phyloP scores from a whole-genome alignment of 2,888 invertebrate genomes.

The Rhagium mordax region DNA sequence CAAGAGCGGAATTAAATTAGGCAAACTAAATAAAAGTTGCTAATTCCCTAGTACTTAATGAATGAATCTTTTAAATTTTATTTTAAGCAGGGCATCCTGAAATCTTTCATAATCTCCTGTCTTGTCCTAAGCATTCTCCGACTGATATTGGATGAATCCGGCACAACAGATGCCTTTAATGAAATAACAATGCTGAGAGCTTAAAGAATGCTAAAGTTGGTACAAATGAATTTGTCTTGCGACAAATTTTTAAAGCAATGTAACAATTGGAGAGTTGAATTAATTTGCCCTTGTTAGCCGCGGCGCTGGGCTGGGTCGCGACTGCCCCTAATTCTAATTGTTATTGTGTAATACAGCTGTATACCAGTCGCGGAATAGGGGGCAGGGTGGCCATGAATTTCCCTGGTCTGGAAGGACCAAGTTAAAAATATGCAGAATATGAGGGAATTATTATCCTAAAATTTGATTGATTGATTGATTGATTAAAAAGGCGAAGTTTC shows the following conservation, averaged over 20 bases:
- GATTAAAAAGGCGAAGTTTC: no score
- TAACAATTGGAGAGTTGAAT: background rate
- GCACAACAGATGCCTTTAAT: background rate
- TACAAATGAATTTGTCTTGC: background rate
- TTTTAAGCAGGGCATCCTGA: background rate
- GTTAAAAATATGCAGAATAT: no score
- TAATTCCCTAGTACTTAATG: background rate
- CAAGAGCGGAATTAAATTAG: background rate
- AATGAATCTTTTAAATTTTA: background rate
- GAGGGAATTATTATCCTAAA: no score
- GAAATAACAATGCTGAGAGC: background rate
- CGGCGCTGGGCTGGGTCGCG: no score
- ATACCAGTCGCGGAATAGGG: no score
- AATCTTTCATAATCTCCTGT: background rate
- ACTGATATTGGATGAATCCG: background rate
- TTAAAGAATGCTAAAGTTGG: background rate
- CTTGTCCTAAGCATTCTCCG: background rate
- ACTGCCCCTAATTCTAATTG: no score
- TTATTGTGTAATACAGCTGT: no score
- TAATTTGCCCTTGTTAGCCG: background rate
- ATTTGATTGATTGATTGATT: no score
- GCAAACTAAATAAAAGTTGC: background rate
- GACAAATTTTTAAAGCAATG: background rate
- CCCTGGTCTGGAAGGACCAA: no score
- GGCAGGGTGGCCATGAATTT: no score